phyloP scores from a whole-genome alignment of 2,113 vertebrate species.

The Xiphophorus hellerii region DNA sequence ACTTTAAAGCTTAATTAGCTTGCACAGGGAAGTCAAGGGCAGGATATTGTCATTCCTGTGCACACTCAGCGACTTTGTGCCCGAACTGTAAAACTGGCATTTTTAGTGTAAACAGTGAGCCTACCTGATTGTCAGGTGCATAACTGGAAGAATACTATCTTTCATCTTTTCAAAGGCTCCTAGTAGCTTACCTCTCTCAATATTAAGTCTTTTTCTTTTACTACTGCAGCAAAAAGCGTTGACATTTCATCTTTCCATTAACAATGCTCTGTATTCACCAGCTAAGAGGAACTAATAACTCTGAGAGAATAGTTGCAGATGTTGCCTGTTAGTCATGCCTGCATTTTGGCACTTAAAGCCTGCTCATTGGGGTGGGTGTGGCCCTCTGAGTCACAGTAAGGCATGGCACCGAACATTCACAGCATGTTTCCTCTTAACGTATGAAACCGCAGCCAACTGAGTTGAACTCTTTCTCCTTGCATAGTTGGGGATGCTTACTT shows the following conservation, averaged over 20 bases:
- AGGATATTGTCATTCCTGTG: background rate
- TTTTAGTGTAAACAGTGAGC: slow-evolving; percentile 22
- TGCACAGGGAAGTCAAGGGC: too few relatives aligned
- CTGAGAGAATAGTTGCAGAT: slow-evolving; percentile 3
- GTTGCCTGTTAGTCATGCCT: slow-evolving; percentile 25
- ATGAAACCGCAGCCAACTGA: background rate
- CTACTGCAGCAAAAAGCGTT: background rate
- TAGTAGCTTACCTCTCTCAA: background rate
- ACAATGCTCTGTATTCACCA: background rate
- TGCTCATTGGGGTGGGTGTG: slow-evolving; percentile 56
- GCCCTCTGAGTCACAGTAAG: slow-evolving; percentile 28
- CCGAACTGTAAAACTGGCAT: background rate
- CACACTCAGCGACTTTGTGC: background rate
- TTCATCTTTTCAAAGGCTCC: slow-evolving; percentile 9
- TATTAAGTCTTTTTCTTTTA: background rate
- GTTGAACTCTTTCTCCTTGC: slow-evolving; percentile 9
- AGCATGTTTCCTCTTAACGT: slow-evolving; percentile 39
- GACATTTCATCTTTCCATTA: background rate
- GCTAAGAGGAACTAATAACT: background rate
- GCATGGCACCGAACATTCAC: slow-evolving; percentile 33
- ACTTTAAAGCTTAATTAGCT: background rate
- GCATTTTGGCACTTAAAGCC: slow-evolving; percentile 26
- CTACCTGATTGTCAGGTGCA: background rate
- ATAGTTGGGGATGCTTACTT: slow-evolving; percentile 27
- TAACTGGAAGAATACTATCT: slow-evolving; percentile 34